Evolutionary conservation across 2,888 invertebrate genomes (phyloP).

Genomic region (Leptinotarsa rubiginosa): DNA sequence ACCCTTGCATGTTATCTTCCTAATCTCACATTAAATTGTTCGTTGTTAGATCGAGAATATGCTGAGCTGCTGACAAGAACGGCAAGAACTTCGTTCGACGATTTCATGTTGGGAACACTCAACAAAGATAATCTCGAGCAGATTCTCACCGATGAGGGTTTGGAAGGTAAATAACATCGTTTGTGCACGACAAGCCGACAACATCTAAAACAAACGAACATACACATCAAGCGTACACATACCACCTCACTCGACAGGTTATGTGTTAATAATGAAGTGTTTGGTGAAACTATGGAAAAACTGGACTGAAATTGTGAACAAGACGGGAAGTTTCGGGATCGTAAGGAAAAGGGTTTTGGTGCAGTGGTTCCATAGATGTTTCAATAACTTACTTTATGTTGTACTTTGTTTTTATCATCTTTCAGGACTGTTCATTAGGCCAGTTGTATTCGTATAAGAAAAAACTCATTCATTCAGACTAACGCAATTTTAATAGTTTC

Average conservation of each 20-base stretch:
- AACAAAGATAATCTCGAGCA: conserved; percentile 50
- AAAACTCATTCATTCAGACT: too few species aligned
- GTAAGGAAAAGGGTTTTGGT: not conserved
- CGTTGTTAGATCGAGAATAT: conserved; percentile 57
- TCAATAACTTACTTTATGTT: not conserved
- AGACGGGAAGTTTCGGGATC: not conserved
- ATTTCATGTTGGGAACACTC: conserved; percentile 52
- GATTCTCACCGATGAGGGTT: conserved; percentile 37
- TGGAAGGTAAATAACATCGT: conserved; percentile 48
- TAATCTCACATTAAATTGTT: conserved; percentile 25
- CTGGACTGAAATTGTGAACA: not conserved
- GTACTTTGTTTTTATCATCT: not conserved
- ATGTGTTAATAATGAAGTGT: conserved; percentile 15
- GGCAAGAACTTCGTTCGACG: conserved; percentile 58
- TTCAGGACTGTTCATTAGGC: not conserved
- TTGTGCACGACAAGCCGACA: conserved; percentile 12
- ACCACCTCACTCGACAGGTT: conserved; percentile 26
- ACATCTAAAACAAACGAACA: conserved; percentile 16
- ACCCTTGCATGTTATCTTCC: conserved; percentile 23
- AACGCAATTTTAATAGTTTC: too few species aligned
- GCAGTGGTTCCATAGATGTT: conserved; percentile 2
- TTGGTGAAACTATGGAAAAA: conserved; percentile 15
- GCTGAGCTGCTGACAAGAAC: conserved; percentile 53
- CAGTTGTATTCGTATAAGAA: too few species aligned
- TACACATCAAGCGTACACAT: conserved; percentile 15